A percentile compares a stretch with the other conserved stretches of the same genome.
These are phyloP conservation scores for Ladona fulva DNA, from an alignment of 1,140 invertebrate species.

Conservation along the genomic window DNA sequence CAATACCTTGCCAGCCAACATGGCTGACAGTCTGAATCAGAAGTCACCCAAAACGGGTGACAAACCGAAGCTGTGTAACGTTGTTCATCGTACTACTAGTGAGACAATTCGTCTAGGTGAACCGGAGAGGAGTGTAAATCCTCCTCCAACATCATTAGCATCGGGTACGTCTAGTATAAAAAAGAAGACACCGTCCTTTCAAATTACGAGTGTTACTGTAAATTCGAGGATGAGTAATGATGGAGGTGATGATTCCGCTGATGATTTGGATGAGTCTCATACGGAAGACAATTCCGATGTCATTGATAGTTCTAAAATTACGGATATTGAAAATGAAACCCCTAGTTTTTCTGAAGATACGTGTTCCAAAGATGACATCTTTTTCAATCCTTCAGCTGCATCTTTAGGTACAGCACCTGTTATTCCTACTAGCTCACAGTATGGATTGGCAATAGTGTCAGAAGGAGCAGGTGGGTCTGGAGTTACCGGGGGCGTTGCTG, in stretches of 20 bases:
- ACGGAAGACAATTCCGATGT: constrained; percentile 64
- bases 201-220: constrained; percentile 82
- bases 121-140: constrained; percentile 27
- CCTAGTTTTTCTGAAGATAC: constrained; percentile 71
- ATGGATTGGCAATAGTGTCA: constrained; percentile 67
- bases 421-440: constrained; percentile 73
- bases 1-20: constrained; percentile 17
- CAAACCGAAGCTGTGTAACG: constrained; percentile 33
- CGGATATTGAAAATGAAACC: constrained; percentile 74
- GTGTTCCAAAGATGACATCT: constrained; percentile 73
- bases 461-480: neutral
- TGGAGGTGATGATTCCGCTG: constrained; percentile 82
- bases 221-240: constrained; percentile 70
- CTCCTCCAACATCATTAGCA: constrained; percentile 11
- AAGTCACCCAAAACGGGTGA: constrained; percentile 21
- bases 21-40: constrained; percentile 23
- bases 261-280: constrained; percentile 88
- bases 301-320: constrained; percentile 62
- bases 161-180: constrained; percentile 33
- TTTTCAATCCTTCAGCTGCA: constrained; percentile 63
- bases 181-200: constrained; percentile 83
- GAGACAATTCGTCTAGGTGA: constrained; percentile 58
- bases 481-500: constrained; percentile 11
- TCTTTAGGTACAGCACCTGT: constrained; percentile 67
- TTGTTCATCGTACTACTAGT: constrained; percentile 64